A percentile compares a stretch with the other conserved stretches of the same genome.
Evolutionary conservation across 1,140 invertebrate genomes (phyloP).

Genomic region (Schlechtendalia chinensis): DNA sequence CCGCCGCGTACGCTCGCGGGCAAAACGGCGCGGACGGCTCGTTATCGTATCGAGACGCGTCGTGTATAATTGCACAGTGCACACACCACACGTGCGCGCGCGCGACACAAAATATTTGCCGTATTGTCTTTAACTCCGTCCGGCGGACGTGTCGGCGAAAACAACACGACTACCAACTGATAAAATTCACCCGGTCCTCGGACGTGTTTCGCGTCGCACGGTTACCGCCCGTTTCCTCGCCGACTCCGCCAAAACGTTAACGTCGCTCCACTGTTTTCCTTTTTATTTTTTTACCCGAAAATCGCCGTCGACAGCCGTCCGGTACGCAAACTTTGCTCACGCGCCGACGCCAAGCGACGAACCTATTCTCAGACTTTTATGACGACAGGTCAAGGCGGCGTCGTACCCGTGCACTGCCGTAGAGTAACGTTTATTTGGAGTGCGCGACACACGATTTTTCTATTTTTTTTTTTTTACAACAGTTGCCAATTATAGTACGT

Average conservation of each 20-base stretch:
- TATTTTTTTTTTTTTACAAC: not conserved
- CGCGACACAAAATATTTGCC: not conserved
- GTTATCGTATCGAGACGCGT: not conserved
- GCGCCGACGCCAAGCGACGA: too few relatives aligned
- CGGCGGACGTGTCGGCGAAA: not conserved
- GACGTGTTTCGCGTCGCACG: not conserved
- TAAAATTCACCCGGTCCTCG: constrained; percentile 4
- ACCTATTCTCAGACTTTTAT: too few relatives aligned
- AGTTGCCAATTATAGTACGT: too few relatives aligned
- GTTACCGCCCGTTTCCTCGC: not conserved
- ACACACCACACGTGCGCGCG: too few relatives aligned
- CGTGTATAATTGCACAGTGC: not conserved
- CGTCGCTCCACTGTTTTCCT: not conserved
- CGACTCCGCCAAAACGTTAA: too few relatives aligned
- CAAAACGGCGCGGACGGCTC: too few relatives aligned
- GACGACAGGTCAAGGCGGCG: too few relatives aligned
- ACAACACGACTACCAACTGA: constrained; percentile 17
- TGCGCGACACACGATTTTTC: not conserved
- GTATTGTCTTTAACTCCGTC: not conserved
- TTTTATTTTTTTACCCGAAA: not conserved
- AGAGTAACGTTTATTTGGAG: too few relatives aligned
- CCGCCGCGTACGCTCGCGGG: not conserved
- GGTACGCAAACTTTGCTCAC: too few relatives aligned
- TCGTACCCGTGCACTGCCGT: too few relatives aligned
- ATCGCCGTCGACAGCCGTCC: too few relatives aligned